Conservation (phyloP, 2,888 invertebrate genomes). For the Beris chalybata region DNA sequence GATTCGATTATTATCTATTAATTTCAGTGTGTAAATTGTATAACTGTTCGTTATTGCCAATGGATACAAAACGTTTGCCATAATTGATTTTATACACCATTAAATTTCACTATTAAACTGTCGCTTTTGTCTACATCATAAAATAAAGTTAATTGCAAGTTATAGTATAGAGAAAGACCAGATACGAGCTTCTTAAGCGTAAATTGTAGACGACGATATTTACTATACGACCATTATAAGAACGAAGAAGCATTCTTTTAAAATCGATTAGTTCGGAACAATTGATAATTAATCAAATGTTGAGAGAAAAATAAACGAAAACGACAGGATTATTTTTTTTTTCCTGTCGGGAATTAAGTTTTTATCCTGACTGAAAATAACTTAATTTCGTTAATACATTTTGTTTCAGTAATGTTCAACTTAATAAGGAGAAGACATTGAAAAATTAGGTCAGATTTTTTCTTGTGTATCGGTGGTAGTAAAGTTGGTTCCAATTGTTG, state of each 20-base stretch:
- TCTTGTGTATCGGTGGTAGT: no score
- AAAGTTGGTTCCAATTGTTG: no score
- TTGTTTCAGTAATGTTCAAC: not conserved
- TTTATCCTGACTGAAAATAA: conserved; percentile 3
- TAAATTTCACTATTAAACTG: conserved; percentile 26
- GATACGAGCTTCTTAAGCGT: conserved; percentile 12
- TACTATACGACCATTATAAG: not conserved
- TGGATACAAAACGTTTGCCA: conserved; percentile 16
- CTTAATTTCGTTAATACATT: conserved; percentile 22
- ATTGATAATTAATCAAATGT: conserved; percentile 30
- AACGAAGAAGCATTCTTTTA: conserved; percentile 20
- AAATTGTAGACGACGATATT: conserved; percentile 10
- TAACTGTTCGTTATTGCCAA: not conserved
- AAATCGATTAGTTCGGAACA: conserved; percentile 28
- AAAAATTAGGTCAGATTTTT: no score
- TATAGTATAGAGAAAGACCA: not conserved
- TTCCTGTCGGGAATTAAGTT: conserved; percentile 16
- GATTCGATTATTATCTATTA: conserved; percentile 17
- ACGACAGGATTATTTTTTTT: not conserved
- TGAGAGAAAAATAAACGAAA: conserved; percentile 13
- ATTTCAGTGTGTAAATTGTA: conserved; percentile 5
- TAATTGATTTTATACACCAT: conserved; percentile 30
- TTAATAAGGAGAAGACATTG: conserved; percentile 13
- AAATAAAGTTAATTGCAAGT: conserved; percentile 26
- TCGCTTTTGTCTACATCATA: conserved; percentile 27